Evolutionary conservation across 1,140 invertebrate species (phyloP), one percentile per base, ranked within the genome.

Genomic region (Himalopsyche phryganea): DNA sequence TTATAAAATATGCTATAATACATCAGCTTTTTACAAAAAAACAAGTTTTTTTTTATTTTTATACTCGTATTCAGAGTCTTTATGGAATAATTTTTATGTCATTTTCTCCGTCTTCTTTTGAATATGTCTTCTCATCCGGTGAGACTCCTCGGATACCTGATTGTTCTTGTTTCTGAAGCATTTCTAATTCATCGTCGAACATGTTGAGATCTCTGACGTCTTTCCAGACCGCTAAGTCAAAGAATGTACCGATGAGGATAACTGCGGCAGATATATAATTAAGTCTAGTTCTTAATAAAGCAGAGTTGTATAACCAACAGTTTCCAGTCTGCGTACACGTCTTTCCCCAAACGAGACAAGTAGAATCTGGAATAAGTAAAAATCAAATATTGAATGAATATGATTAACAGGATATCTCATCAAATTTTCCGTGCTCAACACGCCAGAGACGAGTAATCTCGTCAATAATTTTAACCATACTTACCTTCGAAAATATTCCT

Each of bases 321-420:
- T 89, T 88, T 49, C 87, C 86, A 36, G 79, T 86, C 46, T 83
- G 83, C 4, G 80, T 76, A 65, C 86, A 88, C 7, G 86, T 88
- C 67, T 85, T 86, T 11, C 86, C 87, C 87, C 87, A 89, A 10
- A 88, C 83, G 1, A 87, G 65, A 64, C 87, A 89, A 11, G 84
- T 81, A 36, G 78, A 79, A 74, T 85, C 83, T 85, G 65, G 11
- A 73, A 73, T 60, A 64, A 67, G 2, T 46, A 45, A 35, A 35
- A 6, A 6, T 7, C 6, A 35, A 35, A 6, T 35, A 35, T 35
- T 35, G 6, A 35, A n/a, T n/a, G n/a, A n/a, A n/a, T n/a, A n/a
- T n/a, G n/a, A n/a, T n/a, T n/a, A n/a, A n/a, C n/a, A n/a, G n/a
- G n/a, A n/a, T n/a, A n/a, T n/a, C n/a, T n/a, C n/a, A n/a, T n/a